Percentiles rank a stretch among this genome's conserved stretches.
Evolutionary conservation across 2,797 vertebrate species (phyloP).

Genomic region (Microchirus variegatus): DNA sequence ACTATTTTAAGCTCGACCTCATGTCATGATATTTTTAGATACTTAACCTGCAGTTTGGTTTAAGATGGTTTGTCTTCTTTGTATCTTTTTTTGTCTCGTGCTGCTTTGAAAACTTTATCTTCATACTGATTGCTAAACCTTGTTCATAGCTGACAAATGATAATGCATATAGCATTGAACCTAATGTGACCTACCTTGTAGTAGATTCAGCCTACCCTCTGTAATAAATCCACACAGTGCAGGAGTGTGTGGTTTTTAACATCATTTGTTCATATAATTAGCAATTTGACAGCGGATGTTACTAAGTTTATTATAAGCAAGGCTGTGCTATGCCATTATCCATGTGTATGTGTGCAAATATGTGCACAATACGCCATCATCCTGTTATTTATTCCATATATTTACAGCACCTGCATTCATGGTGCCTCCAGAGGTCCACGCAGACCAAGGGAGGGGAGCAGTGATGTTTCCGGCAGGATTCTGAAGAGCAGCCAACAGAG

Average conservation of each 20-base stretch:
- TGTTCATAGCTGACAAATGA: slow-evolving; percentile 9
- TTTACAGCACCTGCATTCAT: slow-evolving; percentile 87
- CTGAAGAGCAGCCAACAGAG: slow-evolving; percentile 85
- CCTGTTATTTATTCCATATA: slow-evolving; percentile 19
- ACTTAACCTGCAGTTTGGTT: too few relatives aligned
- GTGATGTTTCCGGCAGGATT: slow-evolving; percentile 86
- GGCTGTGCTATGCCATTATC: background rate
- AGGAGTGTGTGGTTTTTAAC: background rate
- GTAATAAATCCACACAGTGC: background rate
- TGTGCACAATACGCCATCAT: slow-evolving; percentile 14
- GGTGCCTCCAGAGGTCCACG: slow-evolving; percentile 89
- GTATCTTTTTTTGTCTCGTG: too few relatives aligned
- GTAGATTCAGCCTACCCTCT: background rate
- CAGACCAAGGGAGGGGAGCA: slow-evolving; percentile 87
- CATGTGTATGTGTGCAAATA: slow-evolving; percentile 15
- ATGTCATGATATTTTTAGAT: too few relatives aligned
- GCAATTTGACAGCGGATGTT: slow-evolving; percentile 2
- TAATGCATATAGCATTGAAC: slow-evolving; percentile 7
- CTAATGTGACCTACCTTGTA: background rate
- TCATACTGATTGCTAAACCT: background rate
- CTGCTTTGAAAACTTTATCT: background rate
- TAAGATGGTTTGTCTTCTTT: too few relatives aligned
- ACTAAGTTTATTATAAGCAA: slow-evolving; percentile 29
- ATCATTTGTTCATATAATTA: slow-evolving; percentile 10
- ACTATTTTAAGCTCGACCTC: too few relatives aligned